Evolutionary conservation across 2,113 vertebrate species (phyloP).

Genomic region (Barbus barbus): DNA sequence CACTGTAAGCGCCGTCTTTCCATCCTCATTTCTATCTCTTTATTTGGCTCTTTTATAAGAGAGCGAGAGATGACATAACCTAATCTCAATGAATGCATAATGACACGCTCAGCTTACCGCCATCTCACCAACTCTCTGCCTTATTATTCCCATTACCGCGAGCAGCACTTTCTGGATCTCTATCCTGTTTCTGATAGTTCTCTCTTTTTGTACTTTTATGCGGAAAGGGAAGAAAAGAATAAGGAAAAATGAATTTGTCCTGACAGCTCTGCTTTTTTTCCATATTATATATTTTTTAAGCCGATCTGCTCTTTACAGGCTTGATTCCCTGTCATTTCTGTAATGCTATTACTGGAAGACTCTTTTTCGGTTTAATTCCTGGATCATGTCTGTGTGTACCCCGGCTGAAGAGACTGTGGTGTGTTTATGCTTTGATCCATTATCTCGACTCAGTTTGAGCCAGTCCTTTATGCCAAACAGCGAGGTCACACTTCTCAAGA

Average conservation of each 20-base stretch:
- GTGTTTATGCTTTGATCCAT: conserved; percentile 11
- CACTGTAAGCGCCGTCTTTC: not conserved
- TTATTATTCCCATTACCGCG: conserved; percentile 29
- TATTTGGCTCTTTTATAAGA: conserved; percentile 8
- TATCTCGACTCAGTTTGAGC: not conserved
- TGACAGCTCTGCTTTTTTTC: conserved; percentile 14
- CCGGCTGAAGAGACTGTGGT: not conserved
- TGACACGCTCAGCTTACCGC: conserved; percentile 37
- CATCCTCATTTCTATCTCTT: not conserved
- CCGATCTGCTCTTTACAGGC: conserved; percentile 11
- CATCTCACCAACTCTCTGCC: conserved; percentile 6
- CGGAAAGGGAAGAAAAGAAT: not conserved
- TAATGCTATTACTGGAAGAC: conserved; percentile 24
- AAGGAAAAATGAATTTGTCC: not conserved
- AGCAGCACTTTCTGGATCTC: conserved; percentile 15
- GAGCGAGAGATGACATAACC: conserved; percentile 41
- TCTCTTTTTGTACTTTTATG: not conserved
- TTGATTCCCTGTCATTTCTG: not conserved
- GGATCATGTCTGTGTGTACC: conserved; percentile 18
- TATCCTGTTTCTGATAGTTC: conserved; percentile 2
- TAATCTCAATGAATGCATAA: conserved; percentile 46
- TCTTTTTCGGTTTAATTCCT: conserved; percentile 8
- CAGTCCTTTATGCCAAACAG: conserved; percentile 4
- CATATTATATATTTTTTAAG: conserved; percentile 14
- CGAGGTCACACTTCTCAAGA: conserved; percentile 19